Conservation (phyloP, 2,797 vertebrate genomes). For the Paratrypauchen microcephalus region DNA sequence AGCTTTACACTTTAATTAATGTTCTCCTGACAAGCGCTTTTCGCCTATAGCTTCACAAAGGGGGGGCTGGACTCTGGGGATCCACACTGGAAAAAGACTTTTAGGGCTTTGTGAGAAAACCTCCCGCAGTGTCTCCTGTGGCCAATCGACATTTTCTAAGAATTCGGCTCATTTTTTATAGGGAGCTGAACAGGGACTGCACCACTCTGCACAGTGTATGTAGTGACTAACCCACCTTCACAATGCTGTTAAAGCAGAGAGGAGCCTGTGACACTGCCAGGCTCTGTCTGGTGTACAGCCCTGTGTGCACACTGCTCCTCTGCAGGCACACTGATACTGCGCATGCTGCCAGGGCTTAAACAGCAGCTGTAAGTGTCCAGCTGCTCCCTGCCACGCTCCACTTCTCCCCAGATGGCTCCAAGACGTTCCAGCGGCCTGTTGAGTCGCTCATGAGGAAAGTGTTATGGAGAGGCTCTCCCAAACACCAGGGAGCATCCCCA, state of each 20-base stretch:
- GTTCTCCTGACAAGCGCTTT: slow-evolving; percentile 83
- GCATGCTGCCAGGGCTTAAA: slow-evolving; percentile 79
- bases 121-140: slow-evolving; percentile 69
- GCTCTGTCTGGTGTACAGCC: slow-evolving; percentile 12
- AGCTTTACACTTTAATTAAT: slow-evolving; percentile 97
- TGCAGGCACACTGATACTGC: slow-evolving; percentile 74
- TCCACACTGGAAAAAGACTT: slow-evolving; percentile 75
- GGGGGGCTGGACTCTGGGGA: slow-evolving; percentile 77
- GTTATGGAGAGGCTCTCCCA: slow-evolving; percentile 78
- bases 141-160: slow-evolving; percentile 85
- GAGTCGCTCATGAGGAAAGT: slow-evolving; percentile 77
- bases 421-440: slow-evolving; percentile 79
- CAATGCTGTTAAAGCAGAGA: background rate
- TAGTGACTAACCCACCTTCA: background rate
- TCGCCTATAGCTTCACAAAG: slow-evolving; percentile 69
- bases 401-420: slow-evolving; percentile 82
- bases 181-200: slow-evolving; percentile 8
- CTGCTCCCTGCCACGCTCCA: slow-evolving; percentile 82
- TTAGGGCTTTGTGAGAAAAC: slow-evolving; percentile 78
- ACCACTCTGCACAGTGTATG: slow-evolving; percentile 7
- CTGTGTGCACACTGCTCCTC: slow-evolving; percentile 56
- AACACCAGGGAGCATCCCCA: slow-evolving; percentile 72
- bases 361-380: slow-evolving; percentile 80
- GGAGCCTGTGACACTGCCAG: background rate
- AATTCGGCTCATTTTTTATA: slow-evolving; percentile 71